Evolutionary conservation across 2,797 vertebrate genomes (phyloP), one percentile per base, ranked within the genome.

Genomic region (Protosalanx chinensis): DNA sequence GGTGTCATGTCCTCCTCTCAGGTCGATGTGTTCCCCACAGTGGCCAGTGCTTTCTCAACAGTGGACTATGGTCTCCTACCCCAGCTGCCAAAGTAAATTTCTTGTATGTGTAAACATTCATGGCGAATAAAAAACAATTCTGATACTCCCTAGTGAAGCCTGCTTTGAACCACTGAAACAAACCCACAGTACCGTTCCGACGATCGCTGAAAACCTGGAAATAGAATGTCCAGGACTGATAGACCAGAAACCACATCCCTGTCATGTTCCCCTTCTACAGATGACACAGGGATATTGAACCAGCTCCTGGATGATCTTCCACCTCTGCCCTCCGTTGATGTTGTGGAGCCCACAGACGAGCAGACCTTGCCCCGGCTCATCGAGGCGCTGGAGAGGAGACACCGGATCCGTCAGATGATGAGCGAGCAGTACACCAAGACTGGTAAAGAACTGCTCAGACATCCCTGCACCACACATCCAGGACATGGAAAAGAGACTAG

Each of bases 291-390:
- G n/a, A 66, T 85, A 69, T 74, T 93, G 1, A 93, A 86, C 68
- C 82, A 88, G 68, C 85, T 95, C 1, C 71, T 98, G 35, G 95
- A 96, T 84, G 95, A 76, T 85, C 93, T 99, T 32, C 96, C 96
- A 6, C 87, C 94, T 0, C 73, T 99, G 79, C 96, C 96, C 1
- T 72, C 91, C 0, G 95, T 93, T 59, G 95, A 96, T 77, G 81
- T 99, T 67, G 16, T 93, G 72, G 96, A 97, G 59, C 76, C 95
- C 70, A 82, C 93, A 0, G 98, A 99, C 12, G 95, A 98, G 20
- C 93, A 94, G 73, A 96, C 93, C 0, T 87, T 99, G 5, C 94
- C 96, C 0, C 91, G 87, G 12, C 82, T 98, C 53, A 94, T 97
- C 1, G 95, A 97, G 59, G 91, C 90, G 35, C 85, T 99, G 86